Base-by-base conservation (phyloP, 2,888 invertebrate genomes). In the Zaprionus bogoriensis region DNA sequence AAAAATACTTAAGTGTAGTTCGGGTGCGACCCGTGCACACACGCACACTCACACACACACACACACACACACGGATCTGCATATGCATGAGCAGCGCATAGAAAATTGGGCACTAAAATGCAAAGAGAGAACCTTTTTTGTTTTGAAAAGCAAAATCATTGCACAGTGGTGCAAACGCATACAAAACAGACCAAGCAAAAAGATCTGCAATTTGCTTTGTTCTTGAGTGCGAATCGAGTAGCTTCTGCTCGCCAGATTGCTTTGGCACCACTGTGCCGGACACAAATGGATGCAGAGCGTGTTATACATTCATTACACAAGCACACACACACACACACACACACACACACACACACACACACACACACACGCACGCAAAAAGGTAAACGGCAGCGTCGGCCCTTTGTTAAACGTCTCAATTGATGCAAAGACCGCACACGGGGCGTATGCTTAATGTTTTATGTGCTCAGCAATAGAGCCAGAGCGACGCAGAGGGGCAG, bases 361-460 rank as follows among this genome's bases (percentile, higher is more conserved):
- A 17, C 14, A 17, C 10, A 46, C 0, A 30, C 2, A 32, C 4
- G 25, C 27, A 14, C 3, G 12, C 10, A 20, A 67, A 64, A 85
- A 82, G 86, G 86, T 79, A 72, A 85, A 64, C 62, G 76, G 58
- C 58, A n/a, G 48, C 53, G 59, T 62, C 52, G 63, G 68, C 79
- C 79, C 65, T 85, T 85, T 85, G 86, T 85, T 85, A 85, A 78
- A 85, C 62, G 69, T 79, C 86, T 82, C 76, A 82, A 79, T 79
- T 85, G 76, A 76, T 63, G 77, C 67, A 54, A 59, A 65, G 61
- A 42, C 28, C n/a, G 42, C 39, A 23, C 45, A 60, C 55, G 52
- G 50, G 57, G 57, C 71, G 74, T 72, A 74, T 72, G 69, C 63
- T 62, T 74, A 63, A 69, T 84, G 59, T 71, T 74, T 67, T 68